Evolutionary conservation across 2,888 invertebrate species (phyloP).

Genomic region (Brachypterus glaber): DNA sequence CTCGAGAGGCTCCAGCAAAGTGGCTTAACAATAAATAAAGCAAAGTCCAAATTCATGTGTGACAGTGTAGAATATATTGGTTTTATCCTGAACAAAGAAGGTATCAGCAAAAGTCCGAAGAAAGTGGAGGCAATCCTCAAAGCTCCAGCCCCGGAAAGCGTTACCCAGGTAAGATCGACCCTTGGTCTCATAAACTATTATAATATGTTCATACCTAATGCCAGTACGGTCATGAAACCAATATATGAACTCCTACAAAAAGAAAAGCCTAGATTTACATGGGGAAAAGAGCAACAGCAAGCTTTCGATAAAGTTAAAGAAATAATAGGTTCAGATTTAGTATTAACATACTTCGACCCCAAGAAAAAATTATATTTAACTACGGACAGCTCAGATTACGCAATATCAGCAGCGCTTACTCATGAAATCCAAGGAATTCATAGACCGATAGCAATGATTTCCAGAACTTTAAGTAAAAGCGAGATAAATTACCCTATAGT

Average conservation of each 20-base stretch:
- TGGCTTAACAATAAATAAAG: too few species aligned
- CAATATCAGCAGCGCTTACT: slow-evolving; percentile 9
- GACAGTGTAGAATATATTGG: too few species aligned
- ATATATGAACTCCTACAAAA: too few species aligned
- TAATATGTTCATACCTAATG: slow-evolving; percentile 6
- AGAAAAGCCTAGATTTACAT: slow-evolving; percentile 7
- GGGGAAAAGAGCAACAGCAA: slow-evolving; percentile 6
- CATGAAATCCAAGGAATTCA: slow-evolving; percentile 5
- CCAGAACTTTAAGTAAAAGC: slow-evolving; percentile 3
- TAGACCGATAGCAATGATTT: slow-evolving; percentile 6
- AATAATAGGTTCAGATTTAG: slow-evolving; percentile 7
- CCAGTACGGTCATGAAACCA: too few species aligned
- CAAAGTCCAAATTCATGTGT: too few species aligned
- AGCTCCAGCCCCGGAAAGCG: too few species aligned
- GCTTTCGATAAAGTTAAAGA: slow-evolving; percentile 10
- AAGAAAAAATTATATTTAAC: slow-evolving; percentile 14
- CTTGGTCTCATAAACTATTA: slow-evolving; percentile 7
- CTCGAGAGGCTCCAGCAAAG: too few species aligned
- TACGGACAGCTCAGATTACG: slow-evolving; percentile 14
- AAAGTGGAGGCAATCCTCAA: too few species aligned
- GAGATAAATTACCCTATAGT: slow-evolving; percentile 8
- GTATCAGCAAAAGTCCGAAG: too few species aligned
- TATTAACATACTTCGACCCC: slow-evolving; percentile 12
- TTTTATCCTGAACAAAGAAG: too few species aligned
- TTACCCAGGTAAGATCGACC: too few species aligned